A percentile compares a stretch with the other conserved stretches of the same genome.
Evolutionary conservation across 1,140 invertebrate species (phyloP).

Genomic region (Trypoxylus dichotomus): DNA sequence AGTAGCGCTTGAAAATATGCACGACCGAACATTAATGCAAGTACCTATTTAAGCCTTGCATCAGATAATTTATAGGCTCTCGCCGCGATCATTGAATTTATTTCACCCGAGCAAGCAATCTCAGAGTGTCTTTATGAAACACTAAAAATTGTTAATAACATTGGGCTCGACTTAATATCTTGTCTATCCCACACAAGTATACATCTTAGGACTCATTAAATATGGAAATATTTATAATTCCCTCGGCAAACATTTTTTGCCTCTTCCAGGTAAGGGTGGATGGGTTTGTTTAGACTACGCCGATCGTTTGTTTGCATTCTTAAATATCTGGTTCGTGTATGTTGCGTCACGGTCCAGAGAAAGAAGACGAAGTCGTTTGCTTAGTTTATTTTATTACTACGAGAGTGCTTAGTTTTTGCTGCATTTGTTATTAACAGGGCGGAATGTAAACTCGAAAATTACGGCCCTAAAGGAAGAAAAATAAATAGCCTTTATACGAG

Average conservation of each 20-base stretch:
- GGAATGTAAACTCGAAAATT: constrained; percentile 6
- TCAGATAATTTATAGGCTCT: background rate
- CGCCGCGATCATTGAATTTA: background rate
- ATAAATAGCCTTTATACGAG: background rate
- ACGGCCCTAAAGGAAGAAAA: background rate
- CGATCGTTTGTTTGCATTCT: constrained; percentile 29
- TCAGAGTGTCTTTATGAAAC: constrained; percentile 3
- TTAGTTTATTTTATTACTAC: constrained; percentile 19
- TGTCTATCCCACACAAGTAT: constrained; percentile 32
- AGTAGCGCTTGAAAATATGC: too few species aligned
- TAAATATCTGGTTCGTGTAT: constrained; percentile 29
- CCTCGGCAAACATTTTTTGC: constrained; percentile 33
- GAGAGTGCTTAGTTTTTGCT: constrained; percentile 24
- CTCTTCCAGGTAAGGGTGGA: constrained; percentile 24
- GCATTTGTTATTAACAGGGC: constrained; percentile 13
- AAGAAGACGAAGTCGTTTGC: constrained; percentile 1
- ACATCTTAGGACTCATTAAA: constrained; percentile 35
- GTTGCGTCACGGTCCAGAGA: background rate
- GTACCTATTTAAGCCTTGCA: background rate
- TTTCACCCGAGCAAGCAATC: background rate
- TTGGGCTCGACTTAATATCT: background rate
- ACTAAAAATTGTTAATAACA: background rate
- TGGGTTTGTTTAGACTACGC: constrained; percentile 42
- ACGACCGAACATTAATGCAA: too few species aligned
- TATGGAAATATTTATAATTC: constrained; percentile 41